Evolutionary conservation across 2,888 invertebrate genomes (phyloP).

Genomic region (Cephus pulcher): DNA sequence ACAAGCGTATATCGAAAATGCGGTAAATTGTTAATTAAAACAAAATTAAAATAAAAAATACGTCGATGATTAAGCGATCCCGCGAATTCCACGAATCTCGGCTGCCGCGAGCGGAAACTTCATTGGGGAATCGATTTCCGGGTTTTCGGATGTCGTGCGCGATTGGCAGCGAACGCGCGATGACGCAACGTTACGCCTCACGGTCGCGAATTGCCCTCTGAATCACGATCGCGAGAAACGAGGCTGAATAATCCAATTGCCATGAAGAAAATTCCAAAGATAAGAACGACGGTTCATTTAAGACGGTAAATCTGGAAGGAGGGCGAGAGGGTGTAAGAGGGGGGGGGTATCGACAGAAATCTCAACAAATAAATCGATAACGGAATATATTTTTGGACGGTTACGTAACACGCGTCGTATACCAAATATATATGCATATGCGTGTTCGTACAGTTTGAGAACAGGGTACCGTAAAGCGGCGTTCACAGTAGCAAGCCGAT

Average conservation of each 20-base stretch:
- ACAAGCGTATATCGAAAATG: not conserved
- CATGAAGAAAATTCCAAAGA: not conserved
- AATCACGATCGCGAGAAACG: not conserved
- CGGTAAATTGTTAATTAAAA: not conserved
- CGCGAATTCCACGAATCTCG: not conserved
- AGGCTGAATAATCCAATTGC: not conserved
- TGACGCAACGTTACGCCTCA: not conserved
- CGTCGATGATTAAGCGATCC: not conserved
- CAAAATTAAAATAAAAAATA: too few species aligned
- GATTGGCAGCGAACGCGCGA: not conserved
- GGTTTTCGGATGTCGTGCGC: not conserved
- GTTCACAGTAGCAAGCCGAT: too few species aligned
- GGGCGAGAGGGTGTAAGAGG: not conserved
- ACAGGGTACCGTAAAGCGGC: too few species aligned
- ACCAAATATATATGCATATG: too few species aligned
- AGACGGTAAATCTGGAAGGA: not conserved
- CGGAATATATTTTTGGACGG: not conserved
- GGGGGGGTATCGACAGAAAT: constrained; percentile 1
- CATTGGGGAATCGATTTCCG: not conserved
- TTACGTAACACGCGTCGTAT: not conserved
- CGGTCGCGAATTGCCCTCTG: not conserved
- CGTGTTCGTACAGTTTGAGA: too few species aligned
- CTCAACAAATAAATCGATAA: not conserved
- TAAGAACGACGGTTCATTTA: not conserved
- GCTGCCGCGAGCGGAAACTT: not conserved